Percentiles rank a stretch among this genome's conserved stretches.
Evolutionary conservation across 2,888 invertebrate species (phyloP).

Genomic region (Cordilura impudica): DNA sequence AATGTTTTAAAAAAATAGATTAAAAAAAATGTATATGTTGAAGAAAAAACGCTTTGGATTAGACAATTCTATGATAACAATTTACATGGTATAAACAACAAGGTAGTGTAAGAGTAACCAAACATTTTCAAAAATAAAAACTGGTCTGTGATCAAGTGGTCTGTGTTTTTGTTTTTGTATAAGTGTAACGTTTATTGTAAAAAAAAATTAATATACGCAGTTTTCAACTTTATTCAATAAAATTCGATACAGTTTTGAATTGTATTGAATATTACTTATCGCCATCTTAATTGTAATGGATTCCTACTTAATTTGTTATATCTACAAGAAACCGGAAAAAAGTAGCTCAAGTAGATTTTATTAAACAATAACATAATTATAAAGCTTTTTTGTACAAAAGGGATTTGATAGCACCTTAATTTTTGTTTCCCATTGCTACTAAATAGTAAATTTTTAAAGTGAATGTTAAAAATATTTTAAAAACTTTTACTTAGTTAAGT

Average conservation of each 20-base stretch:
- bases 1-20: constrained; percentile 1
- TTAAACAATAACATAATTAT: constrained; percentile 3
- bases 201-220: background rate
- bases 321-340: constrained; percentile 20
- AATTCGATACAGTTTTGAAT: constrained; percentile 30
- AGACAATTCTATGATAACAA: constrained; percentile 26
- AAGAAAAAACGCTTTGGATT: too few species aligned
- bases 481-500: too few species aligned
- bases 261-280: constrained; percentile 27
- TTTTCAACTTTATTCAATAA: constrained; percentile 19
- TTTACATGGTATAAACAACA: constrained; percentile 12
- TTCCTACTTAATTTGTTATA: constrained; percentile 10
- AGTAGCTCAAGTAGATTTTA: constrained; percentile 28
- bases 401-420: background rate
- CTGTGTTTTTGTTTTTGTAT: background rate
- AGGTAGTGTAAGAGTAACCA: constrained; percentile 9
- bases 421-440: background rate
- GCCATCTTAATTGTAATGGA: constrained; percentile 45
- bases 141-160: background rate
- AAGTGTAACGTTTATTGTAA: background rate
- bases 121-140: background rate
- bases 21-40: constrained; percentile 1
- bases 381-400: background rate
- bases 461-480: background rate
- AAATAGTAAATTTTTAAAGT: background rate